These are phyloP conservation scores for Didymodactylos carnosus DNA, from an alignment of 2,888 invertebrate species.

Conservation along the genomic window DNA sequence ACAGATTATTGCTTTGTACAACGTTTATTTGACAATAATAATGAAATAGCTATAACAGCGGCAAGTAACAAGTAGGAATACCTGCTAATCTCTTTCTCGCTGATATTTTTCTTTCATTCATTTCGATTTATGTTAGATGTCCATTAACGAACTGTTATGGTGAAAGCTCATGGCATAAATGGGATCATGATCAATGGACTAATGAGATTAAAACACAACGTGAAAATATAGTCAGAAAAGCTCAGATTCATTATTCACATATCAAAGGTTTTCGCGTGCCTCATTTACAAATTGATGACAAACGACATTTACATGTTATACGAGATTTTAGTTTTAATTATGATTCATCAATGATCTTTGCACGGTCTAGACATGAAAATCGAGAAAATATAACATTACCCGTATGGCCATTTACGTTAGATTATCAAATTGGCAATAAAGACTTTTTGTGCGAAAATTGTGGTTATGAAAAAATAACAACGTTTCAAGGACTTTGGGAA, in stretches of 20 bases:
- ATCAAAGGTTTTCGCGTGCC: conserved; percentile 5
- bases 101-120: not conserved
- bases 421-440: not conserved
- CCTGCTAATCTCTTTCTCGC: not conserved
- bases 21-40: conserved; percentile 10
- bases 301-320: not conserved
- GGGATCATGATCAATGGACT: not conserved
- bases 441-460: not conserved
- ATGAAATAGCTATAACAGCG: conserved; percentile 1
- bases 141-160: conserved; percentile 9
- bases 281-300: not conserved
- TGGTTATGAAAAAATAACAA: not conserved
- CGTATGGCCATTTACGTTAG: conserved; percentile 8
- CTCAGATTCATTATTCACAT: conserved; percentile 5
- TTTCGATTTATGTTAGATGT: conserved; percentile 3
- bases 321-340: conserved; percentile 4
- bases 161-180: not conserved
- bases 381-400: too few relatives aligned
- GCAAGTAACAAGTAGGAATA: not conserved
- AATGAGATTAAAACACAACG: conserved; percentile 4
- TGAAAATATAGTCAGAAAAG: not conserved
- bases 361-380: too few relatives aligned
- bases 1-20: conserved; percentile 10
- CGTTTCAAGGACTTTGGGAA: not conserved
- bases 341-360: conserved; percentile 6